These are phyloP conservation scores for Anniella stebbinsi DNA, from an alignment of 2,797 vertebrate genomes.

Conservation along the genomic window DNA sequence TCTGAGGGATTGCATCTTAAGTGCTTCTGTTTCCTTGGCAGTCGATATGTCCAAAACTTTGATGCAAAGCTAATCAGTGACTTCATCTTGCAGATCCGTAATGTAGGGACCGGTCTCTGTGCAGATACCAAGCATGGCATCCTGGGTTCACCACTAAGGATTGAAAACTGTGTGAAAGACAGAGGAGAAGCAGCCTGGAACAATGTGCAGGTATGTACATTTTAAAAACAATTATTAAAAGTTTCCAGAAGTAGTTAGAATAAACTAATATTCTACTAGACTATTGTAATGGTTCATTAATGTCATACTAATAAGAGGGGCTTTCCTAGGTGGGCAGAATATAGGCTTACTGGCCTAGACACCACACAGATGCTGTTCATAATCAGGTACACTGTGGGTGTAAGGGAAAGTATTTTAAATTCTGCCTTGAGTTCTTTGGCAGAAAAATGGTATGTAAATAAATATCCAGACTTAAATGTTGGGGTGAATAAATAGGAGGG, in stretches of 20 bases:
- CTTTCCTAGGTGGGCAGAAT: constrained; percentile 6
- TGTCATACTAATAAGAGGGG: neutral
- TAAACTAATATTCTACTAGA: neutral
- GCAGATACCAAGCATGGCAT: constrained; percentile 91
- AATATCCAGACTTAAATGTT: constrained; percentile 26
- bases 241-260: neutral
- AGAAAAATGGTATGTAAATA: neutral
- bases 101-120: constrained; percentile 86
- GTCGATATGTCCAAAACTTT: neutral
- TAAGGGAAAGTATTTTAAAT: constrained; percentile 25
- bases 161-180: constrained; percentile 90
- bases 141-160: constrained; percentile 87
- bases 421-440: constrained; percentile 37
- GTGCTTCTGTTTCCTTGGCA: constrained; percentile 1
- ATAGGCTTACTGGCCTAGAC: neutral
- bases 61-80: neutral
- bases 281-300: neutral
- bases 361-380: neutral
- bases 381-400: constrained; percentile 11
- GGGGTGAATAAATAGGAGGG: constrained; percentile 49
- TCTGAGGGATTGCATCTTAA: constrained; percentile 9
- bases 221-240: neutral
- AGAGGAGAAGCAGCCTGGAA: constrained; percentile 89
- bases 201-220: constrained; percentile 87
- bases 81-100: constrained; percentile 84